Evolutionary conservation across 30 jellyfish, hydroid and myxozoan genomes (phyloP).

Genomic region (Hydractinia symbiolongicarpus): DNA sequence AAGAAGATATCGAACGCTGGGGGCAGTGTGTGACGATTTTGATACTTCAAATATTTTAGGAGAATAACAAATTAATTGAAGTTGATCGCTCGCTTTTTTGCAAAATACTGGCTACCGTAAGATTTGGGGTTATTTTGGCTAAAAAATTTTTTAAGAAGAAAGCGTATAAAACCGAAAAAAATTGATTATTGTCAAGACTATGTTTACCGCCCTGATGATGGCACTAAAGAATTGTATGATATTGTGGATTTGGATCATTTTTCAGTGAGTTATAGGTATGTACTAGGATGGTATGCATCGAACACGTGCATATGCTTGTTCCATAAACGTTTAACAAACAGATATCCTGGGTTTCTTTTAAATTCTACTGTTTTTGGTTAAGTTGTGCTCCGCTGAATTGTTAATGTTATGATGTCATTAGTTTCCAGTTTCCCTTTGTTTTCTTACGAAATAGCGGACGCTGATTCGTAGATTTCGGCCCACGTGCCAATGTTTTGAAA

Average conservation of each 20-base stretch:
- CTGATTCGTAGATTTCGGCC: conserved; percentile 7
- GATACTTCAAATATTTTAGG: neutral
- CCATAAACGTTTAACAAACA: conserved; percentile 5
- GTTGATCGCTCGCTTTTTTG: neutral
- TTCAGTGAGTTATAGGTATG: neutral
- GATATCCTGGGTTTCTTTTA: conserved; percentile 1
- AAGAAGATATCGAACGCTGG: conserved; percentile 28
- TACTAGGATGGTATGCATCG: neutral
- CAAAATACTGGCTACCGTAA: neutral
- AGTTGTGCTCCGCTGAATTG: conserved; percentile 29
- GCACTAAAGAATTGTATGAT: neutral
- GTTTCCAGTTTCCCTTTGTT: conserved; percentile 22
- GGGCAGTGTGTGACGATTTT: conserved; percentile 5
- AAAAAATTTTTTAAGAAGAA: neutral
- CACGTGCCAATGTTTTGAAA: conserved; percentile 14
- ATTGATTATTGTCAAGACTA: neutral
- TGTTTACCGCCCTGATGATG: neutral
- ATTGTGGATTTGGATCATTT: neutral
- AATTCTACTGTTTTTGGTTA: neutral
- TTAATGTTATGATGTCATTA: conserved; percentile 26
- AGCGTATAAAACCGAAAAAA: neutral
- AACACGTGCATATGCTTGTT: conserved; percentile 2
- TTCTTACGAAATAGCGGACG: neutral
- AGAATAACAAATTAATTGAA: neutral
- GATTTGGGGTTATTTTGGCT: neutral